phyloP scores from a whole-genome alignment of 1,140 invertebrate species.

The Anastatus disparis region DNA sequence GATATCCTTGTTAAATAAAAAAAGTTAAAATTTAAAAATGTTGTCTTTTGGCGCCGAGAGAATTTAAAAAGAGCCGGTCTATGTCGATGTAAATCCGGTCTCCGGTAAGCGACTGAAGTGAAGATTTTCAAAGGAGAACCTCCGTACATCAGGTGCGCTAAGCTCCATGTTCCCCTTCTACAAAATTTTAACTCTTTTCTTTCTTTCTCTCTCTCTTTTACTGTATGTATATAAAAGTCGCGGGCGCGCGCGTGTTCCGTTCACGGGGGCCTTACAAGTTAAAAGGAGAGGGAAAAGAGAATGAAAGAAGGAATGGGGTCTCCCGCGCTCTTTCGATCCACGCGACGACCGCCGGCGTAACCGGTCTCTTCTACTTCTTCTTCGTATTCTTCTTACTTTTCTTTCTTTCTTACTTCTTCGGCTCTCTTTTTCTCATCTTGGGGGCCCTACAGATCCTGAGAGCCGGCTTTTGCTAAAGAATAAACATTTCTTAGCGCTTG shows the following conservation, averaged over 20 bases:
- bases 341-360: constrained; percentile 47
- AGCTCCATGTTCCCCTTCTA: too few relatives aligned
- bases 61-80: too few relatives aligned
- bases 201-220: background rate
- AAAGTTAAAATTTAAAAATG: too few relatives aligned
- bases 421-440: too few relatives aligned
- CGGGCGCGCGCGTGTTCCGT: background rate
- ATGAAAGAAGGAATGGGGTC: constrained; percentile 36
- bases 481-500: too few relatives aligned
- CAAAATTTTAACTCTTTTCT: too few relatives aligned
- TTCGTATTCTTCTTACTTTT: constrained; percentile 38
- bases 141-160: constrained; percentile 51
- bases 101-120: constrained; percentile 37
- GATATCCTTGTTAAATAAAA: too few relatives aligned
- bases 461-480: too few relatives aligned
- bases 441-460: too few relatives aligned
- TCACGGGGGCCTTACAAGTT: background rate
- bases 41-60: too few relatives aligned
- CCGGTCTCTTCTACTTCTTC: constrained; percentile 45
- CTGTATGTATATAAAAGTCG: constrained; percentile 23
- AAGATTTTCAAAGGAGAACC: constrained; percentile 41
- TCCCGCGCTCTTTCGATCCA: constrained; percentile 47
- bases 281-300: background rate
- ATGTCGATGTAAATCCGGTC: constrained; percentile 37
- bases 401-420: too few relatives aligned